Evolutionary conservation across 2,797 vertebrate species (phyloP).

Genomic region (Muraenolepis orangiensis): DNA sequence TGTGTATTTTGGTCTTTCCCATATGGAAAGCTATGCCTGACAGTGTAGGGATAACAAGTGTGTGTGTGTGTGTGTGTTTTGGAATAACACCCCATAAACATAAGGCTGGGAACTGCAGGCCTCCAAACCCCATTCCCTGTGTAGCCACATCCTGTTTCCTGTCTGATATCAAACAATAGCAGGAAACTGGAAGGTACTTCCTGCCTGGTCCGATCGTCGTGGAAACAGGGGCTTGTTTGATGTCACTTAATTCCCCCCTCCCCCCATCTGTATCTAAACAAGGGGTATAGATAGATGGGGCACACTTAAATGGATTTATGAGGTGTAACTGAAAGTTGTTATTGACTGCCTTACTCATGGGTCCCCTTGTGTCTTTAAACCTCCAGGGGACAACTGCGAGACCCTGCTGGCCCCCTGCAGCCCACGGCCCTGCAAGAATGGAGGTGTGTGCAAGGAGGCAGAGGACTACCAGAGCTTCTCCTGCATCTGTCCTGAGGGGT

Average conservation of each 20-base stretch:
- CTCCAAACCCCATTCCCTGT: constrained; percentile 56
- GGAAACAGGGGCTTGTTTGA: constrained; percentile 70
- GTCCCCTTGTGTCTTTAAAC: constrained; percentile 8
- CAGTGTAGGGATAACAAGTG: constrained; percentile 58
- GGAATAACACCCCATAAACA: constrained; percentile 57
- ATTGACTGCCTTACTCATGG: neutral
- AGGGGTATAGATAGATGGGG: neutral
- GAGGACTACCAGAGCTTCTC: constrained; percentile 96
- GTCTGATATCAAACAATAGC: constrained; percentile 82
- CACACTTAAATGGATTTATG: neutral
- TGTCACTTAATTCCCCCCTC: constrained; percentile 1
- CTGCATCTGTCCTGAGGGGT: constrained; percentile 87
- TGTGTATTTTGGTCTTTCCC: constrained; percentile 46
- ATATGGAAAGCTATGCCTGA: constrained; percentile 58
- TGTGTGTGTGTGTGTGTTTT: constrained; percentile 39
- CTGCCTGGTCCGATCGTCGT: constrained; percentile 78
- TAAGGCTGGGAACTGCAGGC: constrained; percentile 65
- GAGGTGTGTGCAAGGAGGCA: constrained; percentile 83
- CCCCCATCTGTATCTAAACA: neutral
- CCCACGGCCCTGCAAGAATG: constrained; percentile 86
- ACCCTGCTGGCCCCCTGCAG: constrained; percentile 87
- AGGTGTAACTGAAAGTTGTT: neutral
- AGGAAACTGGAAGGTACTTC: constrained; percentile 89
- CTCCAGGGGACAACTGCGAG: constrained; percentile 87
- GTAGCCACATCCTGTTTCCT: constrained; percentile 82